Conservation (phyloP, 1,140 invertebrate species). For the Anthonomus grandis region DNA sequence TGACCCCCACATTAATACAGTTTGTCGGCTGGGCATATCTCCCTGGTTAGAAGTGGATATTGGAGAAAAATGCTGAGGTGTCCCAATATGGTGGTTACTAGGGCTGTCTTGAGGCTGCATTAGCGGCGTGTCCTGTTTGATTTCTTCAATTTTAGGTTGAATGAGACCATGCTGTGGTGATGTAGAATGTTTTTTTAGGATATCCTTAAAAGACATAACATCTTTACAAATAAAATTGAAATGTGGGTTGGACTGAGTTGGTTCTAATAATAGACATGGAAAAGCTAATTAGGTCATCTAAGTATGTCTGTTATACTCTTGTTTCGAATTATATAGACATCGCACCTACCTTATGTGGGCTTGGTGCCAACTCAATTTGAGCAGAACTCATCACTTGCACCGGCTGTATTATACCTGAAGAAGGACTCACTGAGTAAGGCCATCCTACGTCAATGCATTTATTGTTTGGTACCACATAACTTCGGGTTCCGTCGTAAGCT, state of each 20-base stretch:
- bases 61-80: constrained; percentile 52
- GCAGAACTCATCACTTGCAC: constrained; percentile 51
- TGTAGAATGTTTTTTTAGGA: constrained; percentile 51
- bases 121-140: constrained; percentile 53
- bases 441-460: constrained; percentile 49
- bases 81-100: constrained; percentile 49
- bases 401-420: constrained; percentile 52
- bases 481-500: constrained; percentile 51
- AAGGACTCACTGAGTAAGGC: constrained; percentile 52
- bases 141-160: constrained; percentile 63
- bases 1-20: constrained; percentile 81
- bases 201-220: constrained; percentile 10
- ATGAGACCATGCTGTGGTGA: constrained; percentile 56
- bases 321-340: no score
- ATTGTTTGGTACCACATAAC: constrained; percentile 54
- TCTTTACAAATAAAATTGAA: no score
- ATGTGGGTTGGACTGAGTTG: no score
- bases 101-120: constrained; percentile 49
- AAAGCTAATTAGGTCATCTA: no score
- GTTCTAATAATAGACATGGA: no score
- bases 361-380: constrained; percentile 38
- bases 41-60: constrained; percentile 35
- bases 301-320: no score
- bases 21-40: constrained; percentile 66
- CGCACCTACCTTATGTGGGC: constrained; percentile 50